Percentiles rank a stretch among this genome's conserved stretches.
Evolutionary conservation across 1,140 invertebrate species (phyloP).

Genomic region (Habropoda laboriosa): DNA sequence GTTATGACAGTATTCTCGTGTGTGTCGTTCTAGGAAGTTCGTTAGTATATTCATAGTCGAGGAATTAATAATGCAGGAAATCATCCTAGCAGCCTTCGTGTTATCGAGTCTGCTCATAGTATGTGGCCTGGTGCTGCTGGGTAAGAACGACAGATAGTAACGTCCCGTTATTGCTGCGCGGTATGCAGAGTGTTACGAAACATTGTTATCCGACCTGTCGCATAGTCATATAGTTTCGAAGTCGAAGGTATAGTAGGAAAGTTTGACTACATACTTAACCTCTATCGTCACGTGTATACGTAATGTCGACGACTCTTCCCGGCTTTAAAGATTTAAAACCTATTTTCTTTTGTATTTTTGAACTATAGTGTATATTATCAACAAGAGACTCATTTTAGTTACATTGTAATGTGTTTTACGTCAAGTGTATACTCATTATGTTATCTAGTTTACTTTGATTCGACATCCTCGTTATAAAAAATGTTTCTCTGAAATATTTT

Average conservation of each 20-base stretch:
- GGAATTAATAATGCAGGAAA: constrained; percentile 79
- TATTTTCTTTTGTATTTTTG: background rate
- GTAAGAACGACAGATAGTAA: constrained; percentile 72
- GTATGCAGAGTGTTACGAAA: constrained; percentile 10
- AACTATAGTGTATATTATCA: background rate
- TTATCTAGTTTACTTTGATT: background rate
- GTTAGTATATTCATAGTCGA: constrained; percentile 25
- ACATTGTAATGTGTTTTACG: background rate
- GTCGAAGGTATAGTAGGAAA: constrained; percentile 23
- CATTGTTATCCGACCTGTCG: constrained; percentile 23
- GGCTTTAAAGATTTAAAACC: background rate
- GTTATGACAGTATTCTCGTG: constrained; percentile 48
- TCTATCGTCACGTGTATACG: constrained; percentile 39
- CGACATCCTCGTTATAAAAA: background rate
- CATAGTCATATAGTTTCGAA: constrained; percentile 25
- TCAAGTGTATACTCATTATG: background rate
- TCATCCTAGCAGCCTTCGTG: constrained; percentile 79
- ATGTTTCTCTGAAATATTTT: background rate
- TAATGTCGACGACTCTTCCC: background rate
- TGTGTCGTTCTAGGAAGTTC: constrained; percentile 18
- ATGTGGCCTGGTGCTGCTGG: constrained; percentile 80
- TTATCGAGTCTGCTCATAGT: constrained; percentile 80
- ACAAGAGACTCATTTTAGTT: background rate
- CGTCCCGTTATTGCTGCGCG: constrained; percentile 16
- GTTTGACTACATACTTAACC: constrained; percentile 44